Percentiles rank a stretch among this genome's conserved stretches.
Conservation (phyloP, 53 echinoderm and acorn worm species). For the Mesocentrotus franciscanus region DNA sequence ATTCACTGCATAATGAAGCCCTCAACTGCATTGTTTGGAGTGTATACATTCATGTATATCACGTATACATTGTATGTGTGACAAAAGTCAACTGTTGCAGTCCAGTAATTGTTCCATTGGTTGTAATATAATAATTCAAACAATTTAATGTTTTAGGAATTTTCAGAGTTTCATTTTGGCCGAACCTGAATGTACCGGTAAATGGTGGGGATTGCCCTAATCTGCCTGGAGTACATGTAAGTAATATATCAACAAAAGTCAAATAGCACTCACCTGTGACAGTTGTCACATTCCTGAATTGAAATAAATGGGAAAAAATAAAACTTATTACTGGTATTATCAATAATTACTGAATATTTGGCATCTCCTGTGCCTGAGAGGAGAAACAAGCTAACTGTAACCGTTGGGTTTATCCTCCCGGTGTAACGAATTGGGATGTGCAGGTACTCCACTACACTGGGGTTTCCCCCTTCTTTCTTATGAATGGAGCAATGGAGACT, state of each 20-base stretch:
- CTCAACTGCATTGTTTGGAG: too few relatives aligned
- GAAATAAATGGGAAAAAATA: constrained; percentile 21
- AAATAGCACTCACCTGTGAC: constrained; percentile 77
- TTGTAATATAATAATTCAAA: neutral
- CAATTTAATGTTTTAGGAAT: neutral
- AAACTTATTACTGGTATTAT: neutral
- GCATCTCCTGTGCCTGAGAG: neutral
- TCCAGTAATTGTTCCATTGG: too few relatives aligned
- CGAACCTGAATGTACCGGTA: neutral
- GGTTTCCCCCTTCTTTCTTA: too few relatives aligned
- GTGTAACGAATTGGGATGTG: too few relatives aligned
- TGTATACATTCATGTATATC: too few relatives aligned
- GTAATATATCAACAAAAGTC: neutral
- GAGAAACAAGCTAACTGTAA: too few relatives aligned
- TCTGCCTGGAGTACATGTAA: neutral
- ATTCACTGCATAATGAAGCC: too few relatives aligned
- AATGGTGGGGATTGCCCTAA: neutral
- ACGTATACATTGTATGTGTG: too few relatives aligned
- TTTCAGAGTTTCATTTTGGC: neutral
- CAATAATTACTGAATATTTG: neutral
- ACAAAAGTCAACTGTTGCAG: too few relatives aligned
- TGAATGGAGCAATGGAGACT: too few relatives aligned
- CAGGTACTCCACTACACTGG: too few relatives aligned
- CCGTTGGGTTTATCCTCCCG: too few relatives aligned
- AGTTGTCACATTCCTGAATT: constrained; percentile 92